Evolutionary conservation across 2,797 vertebrate genomes (phyloP).

Genomic region (Ispidina lecontei): DNA sequence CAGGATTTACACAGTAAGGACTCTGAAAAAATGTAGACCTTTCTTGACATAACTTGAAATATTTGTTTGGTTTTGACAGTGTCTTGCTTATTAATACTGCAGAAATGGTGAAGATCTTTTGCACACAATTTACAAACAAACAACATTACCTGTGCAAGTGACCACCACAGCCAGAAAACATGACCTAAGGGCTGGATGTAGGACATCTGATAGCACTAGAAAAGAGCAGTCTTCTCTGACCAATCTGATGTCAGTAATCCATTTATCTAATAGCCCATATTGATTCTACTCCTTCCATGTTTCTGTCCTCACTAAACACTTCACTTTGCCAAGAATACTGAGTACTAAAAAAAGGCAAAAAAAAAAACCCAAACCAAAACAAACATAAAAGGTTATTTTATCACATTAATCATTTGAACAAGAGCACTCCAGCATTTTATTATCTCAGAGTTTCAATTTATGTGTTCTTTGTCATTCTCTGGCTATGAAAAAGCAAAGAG

Average conservation of each 20-base stretch:
- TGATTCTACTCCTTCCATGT: neutral
- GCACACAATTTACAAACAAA: neutral
- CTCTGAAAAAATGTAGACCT: neutral
- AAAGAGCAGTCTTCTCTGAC: neutral
- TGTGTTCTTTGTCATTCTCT: neutral
- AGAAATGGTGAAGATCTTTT: neutral
- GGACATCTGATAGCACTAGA: neutral
- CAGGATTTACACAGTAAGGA: neutral
- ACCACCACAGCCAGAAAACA: neutral
- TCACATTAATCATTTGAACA: neutral
- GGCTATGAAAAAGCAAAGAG: neutral
- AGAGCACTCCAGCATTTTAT: neutral
- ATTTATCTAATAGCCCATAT: neutral
- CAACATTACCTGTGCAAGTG: neutral
- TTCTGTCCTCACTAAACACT: neutral
- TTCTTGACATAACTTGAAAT: neutral
- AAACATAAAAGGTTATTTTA: neutral
- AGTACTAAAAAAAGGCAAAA: neutral
- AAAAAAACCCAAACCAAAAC: too few relatives aligned
- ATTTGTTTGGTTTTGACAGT: neutral
- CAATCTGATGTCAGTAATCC: neutral
- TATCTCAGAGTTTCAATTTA: neutral
- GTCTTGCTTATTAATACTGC: neutral
- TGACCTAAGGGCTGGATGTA: neutral
- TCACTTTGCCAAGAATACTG: neutral